phyloP scores from a whole-genome alignment of 2,113 vertebrate species.

The Probosciger aterrimus region DNA sequence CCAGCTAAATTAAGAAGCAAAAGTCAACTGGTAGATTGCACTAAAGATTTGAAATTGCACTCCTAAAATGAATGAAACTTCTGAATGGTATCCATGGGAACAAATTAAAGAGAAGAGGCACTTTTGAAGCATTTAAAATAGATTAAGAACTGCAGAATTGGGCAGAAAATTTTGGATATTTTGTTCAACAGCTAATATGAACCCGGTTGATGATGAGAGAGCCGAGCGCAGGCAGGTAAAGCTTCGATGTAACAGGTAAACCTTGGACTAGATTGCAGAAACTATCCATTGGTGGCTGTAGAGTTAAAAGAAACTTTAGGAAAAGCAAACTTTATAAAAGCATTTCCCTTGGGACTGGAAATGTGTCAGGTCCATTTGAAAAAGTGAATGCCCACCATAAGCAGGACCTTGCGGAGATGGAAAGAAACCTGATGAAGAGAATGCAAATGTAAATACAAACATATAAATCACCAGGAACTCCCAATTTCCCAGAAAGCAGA shows the following conservation, averaged over 20 bases:
- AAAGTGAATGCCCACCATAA: neutral
- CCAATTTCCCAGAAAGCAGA: neutral
- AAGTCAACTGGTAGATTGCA: conserved; percentile 18
- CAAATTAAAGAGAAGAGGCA: conserved; percentile 35
- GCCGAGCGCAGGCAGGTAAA: neutral
- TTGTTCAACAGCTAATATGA: neutral
- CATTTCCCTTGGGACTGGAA: neutral
- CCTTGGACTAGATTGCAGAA: neutral
- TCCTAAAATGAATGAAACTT: conserved; percentile 39
- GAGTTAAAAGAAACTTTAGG: neutral
- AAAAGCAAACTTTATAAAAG: neutral
- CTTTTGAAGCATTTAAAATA: conserved; percentile 23
- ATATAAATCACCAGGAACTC: neutral
- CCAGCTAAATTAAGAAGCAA: conserved; percentile 7
- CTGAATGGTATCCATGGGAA: conserved; percentile 58
- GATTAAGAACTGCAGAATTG: neutral
- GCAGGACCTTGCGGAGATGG: neutral
- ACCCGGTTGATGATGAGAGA: neutral
- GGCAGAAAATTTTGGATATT: neutral
- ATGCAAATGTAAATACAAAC: neutral
- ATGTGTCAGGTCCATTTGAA: neutral
- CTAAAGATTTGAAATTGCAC: neutral
- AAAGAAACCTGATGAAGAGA: neutral
- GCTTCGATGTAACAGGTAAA: neutral
- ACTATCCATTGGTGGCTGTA: accelerated